These are phyloP conservation scores for Phalacrocorax brasilianus DNA, from an alignment of 2,113 vertebrate species.

Conservation along the genomic window DNA sequence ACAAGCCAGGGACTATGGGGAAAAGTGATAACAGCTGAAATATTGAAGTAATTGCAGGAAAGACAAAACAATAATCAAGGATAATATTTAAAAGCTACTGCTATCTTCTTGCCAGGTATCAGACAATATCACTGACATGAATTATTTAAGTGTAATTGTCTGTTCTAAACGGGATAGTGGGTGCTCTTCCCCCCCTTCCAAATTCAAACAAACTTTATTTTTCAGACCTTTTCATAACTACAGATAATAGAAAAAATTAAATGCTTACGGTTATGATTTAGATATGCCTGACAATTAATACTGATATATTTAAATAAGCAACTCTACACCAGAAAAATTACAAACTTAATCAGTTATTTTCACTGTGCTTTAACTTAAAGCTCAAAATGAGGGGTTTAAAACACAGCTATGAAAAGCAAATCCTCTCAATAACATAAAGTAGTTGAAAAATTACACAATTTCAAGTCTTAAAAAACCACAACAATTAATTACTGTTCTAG, in stretches of 20 bases:
- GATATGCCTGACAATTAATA: not conserved
- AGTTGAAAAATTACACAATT: not conserved
- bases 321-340: not conserved
- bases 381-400: not conserved
- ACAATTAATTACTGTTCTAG: not conserved
- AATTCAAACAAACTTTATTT: not conserved
- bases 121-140: not conserved
- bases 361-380: not conserved
- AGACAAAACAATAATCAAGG: not conserved
- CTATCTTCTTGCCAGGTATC: not conserved
- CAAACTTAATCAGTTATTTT: not conserved
- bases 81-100: not conserved
- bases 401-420: not conserved
- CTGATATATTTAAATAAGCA: not conserved
- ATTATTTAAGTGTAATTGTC: not conserved
- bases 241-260: not conserved
- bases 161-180: not conserved
- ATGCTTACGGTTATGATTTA: not conserved
- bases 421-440: not conserved
- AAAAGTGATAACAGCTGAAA: not conserved
- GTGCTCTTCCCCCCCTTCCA: not conserved
- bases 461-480: not conserved
- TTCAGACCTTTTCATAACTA: not conserved
- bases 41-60: not conserved
- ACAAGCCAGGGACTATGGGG: not conserved